These are phyloP conservation scores for Hydropsyche tenuis DNA, from an alignment of 1,140 invertebrate species.

Conservation along the genomic window DNA sequence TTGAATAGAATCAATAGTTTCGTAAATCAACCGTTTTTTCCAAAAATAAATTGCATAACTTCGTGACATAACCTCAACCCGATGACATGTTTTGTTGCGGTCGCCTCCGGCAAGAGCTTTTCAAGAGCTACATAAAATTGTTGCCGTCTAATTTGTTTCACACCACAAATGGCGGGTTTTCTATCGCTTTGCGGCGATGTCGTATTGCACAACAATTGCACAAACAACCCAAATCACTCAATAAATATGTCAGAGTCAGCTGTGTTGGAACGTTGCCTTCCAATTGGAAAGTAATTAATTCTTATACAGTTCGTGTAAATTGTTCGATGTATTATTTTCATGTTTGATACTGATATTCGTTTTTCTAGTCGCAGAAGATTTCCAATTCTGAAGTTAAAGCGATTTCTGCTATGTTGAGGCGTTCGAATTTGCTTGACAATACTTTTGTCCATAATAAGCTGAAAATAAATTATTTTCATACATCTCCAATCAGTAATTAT, in stretches of 20 bases:
- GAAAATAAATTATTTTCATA: constrained; percentile 36
- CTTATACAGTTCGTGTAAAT: neutral
- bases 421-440: constrained; percentile 23
- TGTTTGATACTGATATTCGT: too few species aligned
- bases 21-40: too few species aligned
- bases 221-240: neutral
- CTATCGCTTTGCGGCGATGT: neutral
- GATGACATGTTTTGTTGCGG: neutral
- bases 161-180: neutral
- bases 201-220: neutral
- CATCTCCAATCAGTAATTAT: constrained; percentile 33
- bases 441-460: neutral
- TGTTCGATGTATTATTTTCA: neutral
- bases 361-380: constrained; percentile 23
- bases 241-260: neutral
- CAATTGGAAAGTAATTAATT: neutral
- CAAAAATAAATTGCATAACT: too few species aligned
- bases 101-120: neutral
- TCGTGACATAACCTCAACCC: constrained; percentile 9
- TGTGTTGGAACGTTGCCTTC: neutral
- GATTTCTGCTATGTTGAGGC: constrained; percentile 35
- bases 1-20: too few species aligned
- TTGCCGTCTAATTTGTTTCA: neutral
- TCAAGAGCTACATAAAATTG: neutral
- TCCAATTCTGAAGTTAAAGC: constrained; percentile 43